Base-by-base conservation (phyloP, 1,140 invertebrate genomes). In the Drosophila rufa region DNA sequence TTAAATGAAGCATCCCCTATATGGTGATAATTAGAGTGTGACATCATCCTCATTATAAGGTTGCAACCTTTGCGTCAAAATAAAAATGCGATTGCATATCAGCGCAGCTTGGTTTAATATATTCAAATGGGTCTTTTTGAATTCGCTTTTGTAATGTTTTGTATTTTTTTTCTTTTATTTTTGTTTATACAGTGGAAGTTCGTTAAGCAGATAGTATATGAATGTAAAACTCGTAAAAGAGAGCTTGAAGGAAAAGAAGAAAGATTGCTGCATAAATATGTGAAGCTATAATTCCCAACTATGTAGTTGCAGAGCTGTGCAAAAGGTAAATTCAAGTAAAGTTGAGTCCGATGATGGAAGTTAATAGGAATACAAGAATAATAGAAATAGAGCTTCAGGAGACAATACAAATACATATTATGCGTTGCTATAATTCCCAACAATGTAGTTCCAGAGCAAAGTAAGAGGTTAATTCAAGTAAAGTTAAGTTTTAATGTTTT, bases 1-100 rank as follows among this genome's bases (percentile, higher is more conserved):
- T 11, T 42, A 42, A 40, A 51, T 36, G 0, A 38, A 38, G 8
- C 8, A 38, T 57, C 12, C 2, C 38, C 30, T 30, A 47, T 38
- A 30, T 67, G 43, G 19, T 5, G n/a, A 43, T 27, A 56, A 30
- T 40, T 47, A 46, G 25, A 25, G 7, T 55, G 25, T 65, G 51
- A 65, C 62, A 65, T 45, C 62, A 6, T 40, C 12, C 15, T n/a
- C 19, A 14, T 48, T 36, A 27, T 55, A 14, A 27, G 48, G 50
- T 33, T 65, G 36, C 61, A 57, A 57, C 61, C 61, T 65, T 65
- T 57, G 25, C 22, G 51, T 11, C 6, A 9, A 36, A 36, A 36
- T 36, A 36, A n/a, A 15, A 53, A 15, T 40, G 59, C 50, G 61
- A 45, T 62, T 70, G 45, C 42, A 47, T 76, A 65, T 70, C 45